phyloP scores from a whole-genome alignment of 2,888 invertebrate genomes.

The Hesperia comma region DNA sequence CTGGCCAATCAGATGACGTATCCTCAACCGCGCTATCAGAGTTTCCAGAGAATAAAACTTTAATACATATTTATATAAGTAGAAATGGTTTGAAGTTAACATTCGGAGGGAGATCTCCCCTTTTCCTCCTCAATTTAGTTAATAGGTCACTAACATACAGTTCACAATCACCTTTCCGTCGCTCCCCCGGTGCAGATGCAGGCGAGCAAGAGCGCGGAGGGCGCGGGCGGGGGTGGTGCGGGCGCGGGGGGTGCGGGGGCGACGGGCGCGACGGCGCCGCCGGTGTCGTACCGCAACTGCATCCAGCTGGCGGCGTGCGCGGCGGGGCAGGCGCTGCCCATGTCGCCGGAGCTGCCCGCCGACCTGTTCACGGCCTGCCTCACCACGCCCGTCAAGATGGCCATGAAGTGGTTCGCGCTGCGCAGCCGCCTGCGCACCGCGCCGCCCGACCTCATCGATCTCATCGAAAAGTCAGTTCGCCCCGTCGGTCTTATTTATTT shows the following conservation, averaged over 20 bases:
- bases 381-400: constrained; percentile 98
- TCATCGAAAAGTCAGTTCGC: constrained; percentile 92
- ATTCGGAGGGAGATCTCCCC: too few species aligned
- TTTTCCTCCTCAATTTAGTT: too few species aligned
- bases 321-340: constrained; percentile 96
- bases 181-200: constrained; percentile 46
- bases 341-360: constrained; percentile 98
- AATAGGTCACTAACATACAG: too few species aligned
- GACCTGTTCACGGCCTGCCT: constrained; percentile 99
- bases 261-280: constrained; percentile 48
- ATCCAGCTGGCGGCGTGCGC: constrained; percentile 98
- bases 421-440: constrained; percentile 91
- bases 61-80: too few species aligned
- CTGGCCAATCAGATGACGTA: too few species aligned
- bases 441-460: constrained; percentile 91
- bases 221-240: constrained; percentile 44
- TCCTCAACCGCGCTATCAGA: too few species aligned
- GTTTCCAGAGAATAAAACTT: too few species aligned
- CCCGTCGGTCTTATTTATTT: too few species aligned
- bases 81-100: too few species aligned
- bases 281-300: constrained; percentile 92
- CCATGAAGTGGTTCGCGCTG: constrained; percentile 96
- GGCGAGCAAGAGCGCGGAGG: constrained; percentile 35
- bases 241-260: constrained; percentile 47
- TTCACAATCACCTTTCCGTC: too few species aligned